Evolutionary conservation across 2,113 vertebrate species (phyloP).

Genomic region (Actinemys pallida): DNA sequence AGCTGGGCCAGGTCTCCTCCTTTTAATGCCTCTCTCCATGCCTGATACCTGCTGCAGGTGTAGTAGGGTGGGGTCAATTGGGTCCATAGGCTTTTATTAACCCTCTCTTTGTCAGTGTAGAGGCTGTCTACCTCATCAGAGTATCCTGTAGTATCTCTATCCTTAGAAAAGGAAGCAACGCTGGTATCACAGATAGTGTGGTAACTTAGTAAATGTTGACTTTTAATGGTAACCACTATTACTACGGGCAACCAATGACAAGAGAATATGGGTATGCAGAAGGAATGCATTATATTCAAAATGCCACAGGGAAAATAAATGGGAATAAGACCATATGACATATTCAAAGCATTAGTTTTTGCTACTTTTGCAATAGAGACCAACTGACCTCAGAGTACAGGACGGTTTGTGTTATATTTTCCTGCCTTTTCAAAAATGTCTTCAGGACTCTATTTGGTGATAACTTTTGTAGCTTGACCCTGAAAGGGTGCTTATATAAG

Average conservation of each 20-base stretch:
- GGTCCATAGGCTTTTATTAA: background rate
- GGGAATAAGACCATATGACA: background rate
- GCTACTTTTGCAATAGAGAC: background rate
- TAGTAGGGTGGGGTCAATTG: background rate
- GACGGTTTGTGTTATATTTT: background rate
- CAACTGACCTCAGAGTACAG: background rate
- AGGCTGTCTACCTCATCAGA: background rate
- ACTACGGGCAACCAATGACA: background rate
- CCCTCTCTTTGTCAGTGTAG: background rate
- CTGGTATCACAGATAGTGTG: background rate
- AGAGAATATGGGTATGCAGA: background rate
- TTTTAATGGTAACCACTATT: background rate
- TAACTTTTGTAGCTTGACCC: background rate
- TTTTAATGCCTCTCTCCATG: background rate
- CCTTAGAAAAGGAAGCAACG: background rate
- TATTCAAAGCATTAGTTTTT: background rate
- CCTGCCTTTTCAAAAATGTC: background rate
- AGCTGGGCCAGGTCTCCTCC: background rate
- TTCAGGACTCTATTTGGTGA: background rate
- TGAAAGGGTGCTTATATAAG: background rate
- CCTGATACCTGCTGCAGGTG: background rate
- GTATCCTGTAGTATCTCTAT: background rate
- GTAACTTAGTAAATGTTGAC: background rate
- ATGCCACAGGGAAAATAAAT: background rate
- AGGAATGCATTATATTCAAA: background rate